Evolutionary conservation across 2,888 invertebrate species (phyloP).

Genomic region (Venusia cambrica): DNA sequence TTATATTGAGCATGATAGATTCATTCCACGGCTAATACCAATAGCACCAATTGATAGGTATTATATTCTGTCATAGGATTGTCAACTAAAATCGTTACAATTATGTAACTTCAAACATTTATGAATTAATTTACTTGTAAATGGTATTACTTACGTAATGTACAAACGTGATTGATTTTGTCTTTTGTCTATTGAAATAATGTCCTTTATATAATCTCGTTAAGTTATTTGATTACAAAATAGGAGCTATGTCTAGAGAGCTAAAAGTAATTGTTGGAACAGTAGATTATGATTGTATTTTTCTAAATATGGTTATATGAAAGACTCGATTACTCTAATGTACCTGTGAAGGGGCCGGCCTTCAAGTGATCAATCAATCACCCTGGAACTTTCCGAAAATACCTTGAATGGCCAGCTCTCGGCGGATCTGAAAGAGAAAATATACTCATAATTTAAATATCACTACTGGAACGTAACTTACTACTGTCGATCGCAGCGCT

Average conservation of each 20-base stretch:
- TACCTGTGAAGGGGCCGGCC: constrained; percentile 22
- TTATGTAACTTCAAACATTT: no score
- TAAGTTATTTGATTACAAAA: constrained; percentile 35
- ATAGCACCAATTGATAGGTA: constrained; percentile 28
- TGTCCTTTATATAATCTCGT: constrained; percentile 21
- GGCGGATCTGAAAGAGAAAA: constrained; percentile 45
- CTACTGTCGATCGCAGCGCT: no score
- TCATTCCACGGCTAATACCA: constrained; percentile 24
- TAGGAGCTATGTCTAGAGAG: constrained; percentile 57
- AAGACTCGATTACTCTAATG: constrained; percentile 9
- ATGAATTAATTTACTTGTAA: no score
- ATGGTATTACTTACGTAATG: no score
- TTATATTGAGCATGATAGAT: constrained; percentile 21
- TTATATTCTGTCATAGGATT: no score
- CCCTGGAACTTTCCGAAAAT: constrained; percentile 30
- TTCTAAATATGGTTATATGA: no score
- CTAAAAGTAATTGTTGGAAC: constrained; percentile 54
- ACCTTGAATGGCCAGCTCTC: constrained; percentile 36
- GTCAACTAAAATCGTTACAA: no score
- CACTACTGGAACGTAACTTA: no score
- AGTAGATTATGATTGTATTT: no score
- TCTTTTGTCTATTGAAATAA: constrained; percentile 10
- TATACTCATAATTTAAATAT: no score
- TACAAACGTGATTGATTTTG: no score
- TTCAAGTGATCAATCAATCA: constrained; percentile 6